Evolutionary conservation across 2,113 vertebrate species (phyloP).

Genomic region (Poecilia latipinna): DNA sequence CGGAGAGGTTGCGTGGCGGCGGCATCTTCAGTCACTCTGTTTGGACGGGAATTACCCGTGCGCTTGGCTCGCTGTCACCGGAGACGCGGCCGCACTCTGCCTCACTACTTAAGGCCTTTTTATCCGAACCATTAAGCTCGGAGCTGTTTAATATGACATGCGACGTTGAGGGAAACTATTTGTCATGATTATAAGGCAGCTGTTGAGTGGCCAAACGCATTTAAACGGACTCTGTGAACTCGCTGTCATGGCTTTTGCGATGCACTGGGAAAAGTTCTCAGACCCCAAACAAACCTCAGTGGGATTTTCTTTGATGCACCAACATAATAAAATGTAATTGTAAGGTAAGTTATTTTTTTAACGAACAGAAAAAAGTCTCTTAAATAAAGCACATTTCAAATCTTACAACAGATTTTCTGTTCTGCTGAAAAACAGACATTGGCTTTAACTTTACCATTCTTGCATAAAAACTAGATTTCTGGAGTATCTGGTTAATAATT

Average conservation of each 20-base stretch:
- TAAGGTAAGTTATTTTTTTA: neutral
- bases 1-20: constrained; percentile 41
- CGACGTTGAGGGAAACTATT: constrained; percentile 58
- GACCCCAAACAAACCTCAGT: neutral
- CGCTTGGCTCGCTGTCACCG: constrained; percentile 61
- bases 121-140: constrained; percentile 68
- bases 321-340: too few relatives aligned
- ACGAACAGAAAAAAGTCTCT: neutral
- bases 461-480: neutral
- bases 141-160: constrained; percentile 66
- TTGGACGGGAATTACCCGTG: constrained; percentile 68
- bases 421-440: neutral
- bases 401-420: neutral
- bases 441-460: too few relatives aligned
- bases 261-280: neutral
- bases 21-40: constrained; percentile 68
- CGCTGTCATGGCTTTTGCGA: neutral
- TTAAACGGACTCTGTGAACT: constrained; percentile 41
- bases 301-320: neutral
- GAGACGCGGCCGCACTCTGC: constrained; percentile 52
- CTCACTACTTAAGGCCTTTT: constrained; percentile 63
- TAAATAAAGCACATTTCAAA: neutral
- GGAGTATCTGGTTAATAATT: neutral
- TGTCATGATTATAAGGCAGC: constrained; percentile 72
- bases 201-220: constrained; percentile 48